These are phyloP conservation scores for Apodemia duryi DNA, from an alignment of 2,888 invertebrate genomes.

Conservation along the genomic window DNA sequence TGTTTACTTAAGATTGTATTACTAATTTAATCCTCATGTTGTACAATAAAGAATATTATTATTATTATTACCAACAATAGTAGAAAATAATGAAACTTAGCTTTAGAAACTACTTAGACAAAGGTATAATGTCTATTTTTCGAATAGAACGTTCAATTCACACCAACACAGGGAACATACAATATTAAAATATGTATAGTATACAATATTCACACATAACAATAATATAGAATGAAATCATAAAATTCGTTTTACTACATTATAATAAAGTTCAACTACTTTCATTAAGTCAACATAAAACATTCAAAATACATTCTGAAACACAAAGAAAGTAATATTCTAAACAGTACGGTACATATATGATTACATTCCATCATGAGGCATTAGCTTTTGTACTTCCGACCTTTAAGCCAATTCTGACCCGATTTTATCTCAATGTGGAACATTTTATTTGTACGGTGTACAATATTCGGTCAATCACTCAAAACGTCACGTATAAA, in stretches of 20 bases:
- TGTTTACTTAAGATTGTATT: no score
- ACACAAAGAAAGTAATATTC: slow-evolving; percentile 13
- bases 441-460: slow-evolving; percentile 12
- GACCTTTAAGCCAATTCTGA: slow-evolving; percentile 15
- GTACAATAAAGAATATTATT: no score
- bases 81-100: no score
- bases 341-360: slow-evolving; percentile 11
- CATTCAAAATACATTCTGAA: slow-evolving; percentile 2
- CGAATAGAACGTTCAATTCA: no score
- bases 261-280: not conserved
- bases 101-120: no score
- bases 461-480: slow-evolving; percentile 23
- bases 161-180: no score
- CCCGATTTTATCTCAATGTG: slow-evolving; percentile 14
- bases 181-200: not conserved
- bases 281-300: not conserved
- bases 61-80: no score
- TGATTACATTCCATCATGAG: slow-evolving; percentile 9
- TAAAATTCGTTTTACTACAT: not conserved
- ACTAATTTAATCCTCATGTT: no score
- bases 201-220: not conserved
- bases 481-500: slow-evolving; percentile 24
- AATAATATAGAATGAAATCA: not conserved
- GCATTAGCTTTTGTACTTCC: slow-evolving; percentile 8
- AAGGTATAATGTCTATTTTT: no score